These are phyloP conservation scores for Xenentodon cancila DNA, from an alignment of 2,797 vertebrate genomes.

Conservation along the genomic window DNA sequence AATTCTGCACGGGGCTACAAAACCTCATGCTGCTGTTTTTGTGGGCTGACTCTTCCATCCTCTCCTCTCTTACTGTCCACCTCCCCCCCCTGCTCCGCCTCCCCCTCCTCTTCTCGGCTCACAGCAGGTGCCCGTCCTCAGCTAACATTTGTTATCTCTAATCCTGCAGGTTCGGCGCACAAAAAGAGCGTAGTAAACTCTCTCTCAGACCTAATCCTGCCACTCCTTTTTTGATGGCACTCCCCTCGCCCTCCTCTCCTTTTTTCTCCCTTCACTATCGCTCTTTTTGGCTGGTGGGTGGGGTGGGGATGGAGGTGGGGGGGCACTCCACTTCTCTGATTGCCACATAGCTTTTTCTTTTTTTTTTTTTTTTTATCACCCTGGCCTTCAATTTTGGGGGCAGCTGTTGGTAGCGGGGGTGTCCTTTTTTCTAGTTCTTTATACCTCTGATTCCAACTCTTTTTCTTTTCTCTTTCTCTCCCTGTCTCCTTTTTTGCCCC, in stretches of 20 bases:
- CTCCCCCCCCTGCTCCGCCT: conserved; percentile 34
- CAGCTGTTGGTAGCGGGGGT: conserved; percentile 68
- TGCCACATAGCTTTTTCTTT: conserved; percentile 68
- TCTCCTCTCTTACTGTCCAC: conserved; percentile 21
- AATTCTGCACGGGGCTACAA: conserved; percentile 69
- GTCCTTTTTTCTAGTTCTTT: conserved; percentile 55
- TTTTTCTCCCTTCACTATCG: conserved; percentile 73
- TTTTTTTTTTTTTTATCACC: conserved; percentile 73
- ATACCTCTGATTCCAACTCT: conserved; percentile 64
- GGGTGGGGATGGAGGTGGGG: conserved; percentile 20
- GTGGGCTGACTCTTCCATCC: conserved; percentile 54
- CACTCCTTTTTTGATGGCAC: conserved; percentile 76
- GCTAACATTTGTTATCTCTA: conserved; percentile 85
- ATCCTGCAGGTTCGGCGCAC: conserved; percentile 83
- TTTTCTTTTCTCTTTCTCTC: conserved; percentile 43
- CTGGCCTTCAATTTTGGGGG: conserved; percentile 74
- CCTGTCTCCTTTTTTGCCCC: conserved; percentile 51
- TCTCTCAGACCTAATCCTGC: conserved; percentile 81
- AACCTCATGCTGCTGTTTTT: conserved; percentile 77
- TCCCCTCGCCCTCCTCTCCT: conserved; percentile 68
- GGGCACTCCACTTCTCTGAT: conserved; percentile 77
- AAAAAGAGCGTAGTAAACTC: conserved; percentile 84
- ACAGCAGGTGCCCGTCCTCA: conserved; percentile 78
- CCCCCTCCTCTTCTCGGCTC: conserved; percentile 63
- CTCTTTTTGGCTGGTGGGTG: conserved; percentile 61